Conservation (phyloP, 2,797 vertebrate genomes). For the Scolopax rusticola region DNA sequence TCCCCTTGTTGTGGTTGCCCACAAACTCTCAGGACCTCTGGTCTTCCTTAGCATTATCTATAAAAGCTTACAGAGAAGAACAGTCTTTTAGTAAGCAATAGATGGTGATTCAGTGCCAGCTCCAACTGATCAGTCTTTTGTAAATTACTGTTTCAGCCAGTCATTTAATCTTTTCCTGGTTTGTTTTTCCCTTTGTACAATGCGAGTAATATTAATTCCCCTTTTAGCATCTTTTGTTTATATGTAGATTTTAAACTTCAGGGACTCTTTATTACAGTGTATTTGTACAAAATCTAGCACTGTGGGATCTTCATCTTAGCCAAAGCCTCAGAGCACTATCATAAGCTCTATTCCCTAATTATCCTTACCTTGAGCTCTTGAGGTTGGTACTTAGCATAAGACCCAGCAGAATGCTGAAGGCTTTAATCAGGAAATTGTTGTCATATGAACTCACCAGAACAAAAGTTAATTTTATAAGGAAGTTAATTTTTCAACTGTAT, state of each 20-base stretch:
- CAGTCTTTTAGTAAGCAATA: neutral
- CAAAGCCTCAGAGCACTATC: neutral
- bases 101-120: neutral
- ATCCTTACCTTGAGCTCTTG: neutral
- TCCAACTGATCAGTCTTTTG: neutral
- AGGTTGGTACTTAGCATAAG: neutral
- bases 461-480: neutral
- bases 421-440: neutral
- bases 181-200: neutral
- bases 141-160: neutral
- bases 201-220: neutral
- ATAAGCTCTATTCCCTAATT: neutral
- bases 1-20: rapidly evolving
- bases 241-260: neutral
- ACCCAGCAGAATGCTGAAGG: neutral
- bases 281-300: neutral
- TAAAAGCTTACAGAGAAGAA: neutral
- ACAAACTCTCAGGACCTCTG: neutral
- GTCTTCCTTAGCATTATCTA: neutral
- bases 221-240: neutral
- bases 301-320: neutral
- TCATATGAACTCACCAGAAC: neutral
- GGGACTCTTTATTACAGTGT: neutral
- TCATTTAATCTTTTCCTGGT: neutral
- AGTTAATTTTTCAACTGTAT: neutral